Conservation (phyloP, 2,113 vertebrate species). For the Gadus macrocephalus region DNA sequence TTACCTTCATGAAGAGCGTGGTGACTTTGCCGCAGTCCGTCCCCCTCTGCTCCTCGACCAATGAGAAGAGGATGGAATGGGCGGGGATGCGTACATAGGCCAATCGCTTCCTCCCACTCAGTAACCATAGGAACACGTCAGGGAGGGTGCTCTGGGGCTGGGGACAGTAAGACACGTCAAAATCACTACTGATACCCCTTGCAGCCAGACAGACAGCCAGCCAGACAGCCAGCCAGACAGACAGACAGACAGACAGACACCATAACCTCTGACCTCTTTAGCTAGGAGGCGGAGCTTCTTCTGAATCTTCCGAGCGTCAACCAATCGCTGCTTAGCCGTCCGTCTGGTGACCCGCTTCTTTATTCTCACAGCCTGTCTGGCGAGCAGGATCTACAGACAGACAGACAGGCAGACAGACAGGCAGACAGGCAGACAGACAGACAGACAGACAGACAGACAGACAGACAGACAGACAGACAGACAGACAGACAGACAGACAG, state of each 20-base stretch:
- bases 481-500: neutral
- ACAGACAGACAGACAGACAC: neutral
- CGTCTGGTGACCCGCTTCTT: slow-evolving; percentile 63
- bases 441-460: neutral
- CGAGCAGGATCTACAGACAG: slow-evolving; percentile 61
- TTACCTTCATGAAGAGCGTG: slow-evolving; percentile 86
- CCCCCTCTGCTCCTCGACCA: slow-evolving; percentile 89
- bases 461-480: neutral
- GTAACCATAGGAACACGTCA: slow-evolving; percentile 88
- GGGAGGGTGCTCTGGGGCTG: slow-evolving; percentile 90
- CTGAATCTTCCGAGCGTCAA: slow-evolving; percentile 73
- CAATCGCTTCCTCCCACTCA: slow-evolving; percentile 76
- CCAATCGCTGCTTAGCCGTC: slow-evolving; percentile 72
- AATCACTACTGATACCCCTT: too few species aligned
- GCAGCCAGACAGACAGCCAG: neutral
- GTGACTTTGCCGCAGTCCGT: slow-evolving; percentile 85
- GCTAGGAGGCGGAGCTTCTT: slow-evolving; percentile 76
- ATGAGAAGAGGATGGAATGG: slow-evolving; percentile 82
- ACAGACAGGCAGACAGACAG: slow-evolving; percentile 2
- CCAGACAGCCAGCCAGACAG: neutral
- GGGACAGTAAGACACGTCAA: neutral
- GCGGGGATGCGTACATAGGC: slow-evolving; percentile 82
- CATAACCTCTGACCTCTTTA: slow-evolving; percentile 77
- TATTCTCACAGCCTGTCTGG: slow-evolving; percentile 77
- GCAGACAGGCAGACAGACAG: neutral